A percentile compares a stretch with the other conserved stretches of the same genome.
phyloP scores from a whole-genome alignment of 2,888 invertebrate genomes.

The Sarcophaga rosellei region DNA sequence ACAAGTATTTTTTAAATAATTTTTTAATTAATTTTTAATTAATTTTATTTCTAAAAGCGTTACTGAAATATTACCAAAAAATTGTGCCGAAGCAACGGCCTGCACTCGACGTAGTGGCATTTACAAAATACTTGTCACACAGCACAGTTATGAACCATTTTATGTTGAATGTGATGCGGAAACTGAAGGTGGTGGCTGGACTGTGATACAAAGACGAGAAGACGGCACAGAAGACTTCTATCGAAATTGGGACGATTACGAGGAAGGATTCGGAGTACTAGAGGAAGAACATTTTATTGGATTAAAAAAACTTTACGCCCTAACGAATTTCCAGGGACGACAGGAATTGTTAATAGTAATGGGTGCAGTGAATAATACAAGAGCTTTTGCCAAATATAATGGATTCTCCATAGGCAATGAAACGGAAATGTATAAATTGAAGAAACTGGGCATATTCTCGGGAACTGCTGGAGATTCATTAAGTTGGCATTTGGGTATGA shows the following conservation, averaged over 20 bases:
- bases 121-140: no score
- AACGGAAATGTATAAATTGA: neutral
- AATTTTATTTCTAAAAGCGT: no score
- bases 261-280: conserved; percentile 38
- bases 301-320: conserved; percentile 33
- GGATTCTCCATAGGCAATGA: conserved; percentile 12
- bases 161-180: no score
- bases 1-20: no score
- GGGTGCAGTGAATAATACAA: neutral
- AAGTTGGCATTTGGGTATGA: neutral
- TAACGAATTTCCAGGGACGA: conserved; percentile 38
- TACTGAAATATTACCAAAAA: no score
- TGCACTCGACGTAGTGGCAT: no score
- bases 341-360: conserved; percentile 38
- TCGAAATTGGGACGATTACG: conserved; percentile 40
- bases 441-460: conserved; percentile 15
- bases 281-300: conserved; percentile 49
- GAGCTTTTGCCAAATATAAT: conserved; percentile 11
- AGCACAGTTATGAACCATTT: no score
- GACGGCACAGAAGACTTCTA: conserved; percentile 28
- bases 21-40: no score
- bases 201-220: no score
- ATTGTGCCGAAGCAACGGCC: no score
- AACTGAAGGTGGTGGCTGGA: no score
- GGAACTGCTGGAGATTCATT: conserved; percentile 41